Base-by-base conservation (phyloP, 2,113 vertebrate species). In the Otolemur garnettii region DNA sequence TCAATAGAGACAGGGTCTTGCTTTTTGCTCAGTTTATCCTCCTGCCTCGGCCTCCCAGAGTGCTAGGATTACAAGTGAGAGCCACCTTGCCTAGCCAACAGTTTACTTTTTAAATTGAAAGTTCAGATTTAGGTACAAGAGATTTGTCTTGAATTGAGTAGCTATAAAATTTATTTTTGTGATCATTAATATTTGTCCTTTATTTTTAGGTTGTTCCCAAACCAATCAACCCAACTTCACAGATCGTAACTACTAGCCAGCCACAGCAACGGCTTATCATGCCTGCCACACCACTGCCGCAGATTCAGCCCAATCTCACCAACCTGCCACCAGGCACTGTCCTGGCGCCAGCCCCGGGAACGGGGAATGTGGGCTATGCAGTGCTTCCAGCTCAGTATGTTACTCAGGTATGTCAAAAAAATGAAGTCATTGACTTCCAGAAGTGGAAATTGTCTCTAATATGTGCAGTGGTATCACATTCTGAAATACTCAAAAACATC, bases 291-390 rank as follows among this genome's bases (percentile, higher is more conserved):
- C 99, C 99, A 42, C 98, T 99, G 86, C 99, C 99, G 55, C 99
- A 99, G 97, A 99, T 99, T 93, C 99, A 99, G 97, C 99, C 99
- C 89, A 99, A 99, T 98, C 99, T 99, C 97, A 99, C 99, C 71
- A 99, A 99, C 98, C 99, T 99, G 28, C 99, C 99, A 0, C 99
- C 99, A 0, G 99, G 99, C 92, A 99, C 99, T 2, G 99, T 99
- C 35, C 98, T 99, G 96, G 98, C 99, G 2, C 99, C 99, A 0
- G 99, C 99, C 12, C 99, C 99, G 1, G 99, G 99, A 15, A 97
- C 99, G 0, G 99, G 99, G 33, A 99, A 99, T 0, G 98, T 99
- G 28, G 99, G 99, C 12, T 99, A 99, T 26, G 99, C 99, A 0
- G 99, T 99, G 45, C 99, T 99, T 94, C 99, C 99, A 2, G 99